A percentile compares a stretch with the other conserved stretches of the same genome.
Conservation (phyloP, 2,888 invertebrate species). For the Euproctis similis region DNA sequence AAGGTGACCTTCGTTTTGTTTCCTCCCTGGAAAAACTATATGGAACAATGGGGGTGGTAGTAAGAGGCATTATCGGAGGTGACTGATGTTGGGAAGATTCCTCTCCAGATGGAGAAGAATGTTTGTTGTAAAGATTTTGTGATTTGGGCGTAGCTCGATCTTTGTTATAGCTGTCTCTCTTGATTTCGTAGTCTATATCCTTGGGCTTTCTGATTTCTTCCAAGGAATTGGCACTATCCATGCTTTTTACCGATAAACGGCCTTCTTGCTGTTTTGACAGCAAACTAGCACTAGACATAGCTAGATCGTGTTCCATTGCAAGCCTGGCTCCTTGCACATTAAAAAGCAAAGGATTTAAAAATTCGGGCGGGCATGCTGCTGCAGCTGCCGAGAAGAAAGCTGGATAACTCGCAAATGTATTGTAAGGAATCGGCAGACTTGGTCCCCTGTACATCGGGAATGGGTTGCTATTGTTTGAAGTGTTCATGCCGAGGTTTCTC, state of each 20-base stretch:
- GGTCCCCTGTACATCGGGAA: slow-evolving; percentile 84
- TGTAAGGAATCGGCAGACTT: slow-evolving; percentile 77
- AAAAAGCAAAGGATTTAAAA: slow-evolving; percentile 80
- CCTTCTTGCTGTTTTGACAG: slow-evolving; percentile 67
- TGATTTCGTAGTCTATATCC: slow-evolving; percentile 48
- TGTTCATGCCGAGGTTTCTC: slow-evolving; percentile 62
- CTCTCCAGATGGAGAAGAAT: slow-evolving; percentile 80
- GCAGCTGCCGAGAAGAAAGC: slow-evolving; percentile 69
- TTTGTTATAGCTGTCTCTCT: slow-evolving; percentile 41
- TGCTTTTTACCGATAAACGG: slow-evolving; percentile 60
- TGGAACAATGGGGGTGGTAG: slow-evolving; percentile 48
- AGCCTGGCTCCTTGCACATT: slow-evolving; percentile 72
- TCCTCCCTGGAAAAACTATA: slow-evolving; percentile 53
- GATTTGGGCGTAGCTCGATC: slow-evolving; percentile 76
- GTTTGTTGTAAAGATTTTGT: slow-evolving; percentile 63
- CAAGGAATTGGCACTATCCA: slow-evolving; percentile 59
- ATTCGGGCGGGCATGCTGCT: slow-evolving; percentile 75
- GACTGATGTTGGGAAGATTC: slow-evolving; percentile 78
- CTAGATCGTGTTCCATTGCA: slow-evolving; percentile 69
- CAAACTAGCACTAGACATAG: slow-evolving; percentile 70
- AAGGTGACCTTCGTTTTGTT: slow-evolving; percentile 53
- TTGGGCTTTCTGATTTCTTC: slow-evolving; percentile 57
- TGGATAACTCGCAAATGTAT: slow-evolving; percentile 78
- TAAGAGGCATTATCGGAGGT: slow-evolving; percentile 80
- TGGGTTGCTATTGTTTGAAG: slow-evolving; percentile 70